Conservation (phyloP, 2,888 invertebrate genomes). For the Cyclophora punctaria region DNA sequence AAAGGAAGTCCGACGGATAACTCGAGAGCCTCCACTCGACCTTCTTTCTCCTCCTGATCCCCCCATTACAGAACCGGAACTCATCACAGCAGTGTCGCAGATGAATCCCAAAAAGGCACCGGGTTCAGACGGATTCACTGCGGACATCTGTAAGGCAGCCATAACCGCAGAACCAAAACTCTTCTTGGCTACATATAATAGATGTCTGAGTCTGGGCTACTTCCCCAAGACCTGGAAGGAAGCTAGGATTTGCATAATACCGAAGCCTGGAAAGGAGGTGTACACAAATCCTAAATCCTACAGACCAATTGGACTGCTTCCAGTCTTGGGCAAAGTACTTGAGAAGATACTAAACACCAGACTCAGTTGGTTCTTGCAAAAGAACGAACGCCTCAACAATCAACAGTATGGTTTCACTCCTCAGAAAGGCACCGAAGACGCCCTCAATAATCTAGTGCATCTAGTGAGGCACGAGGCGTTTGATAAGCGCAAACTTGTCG, state of each 20-base stretch:
- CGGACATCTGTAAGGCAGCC: constrained; percentile 2
- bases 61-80: constrained; percentile 8
- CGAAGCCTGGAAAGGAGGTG: neutral
- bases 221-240: constrained; percentile 7
- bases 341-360: neutral
- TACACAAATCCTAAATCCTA: neutral
- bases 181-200: neutral
- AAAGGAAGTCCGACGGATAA: neutral
- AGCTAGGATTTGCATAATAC: neutral
- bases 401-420: neutral
- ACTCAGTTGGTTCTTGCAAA: neutral
- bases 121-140: constrained; percentile 4
- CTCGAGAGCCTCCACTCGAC: neutral
- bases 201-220: neutral
- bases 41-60: constrained; percentile 2
- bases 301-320: neutral
- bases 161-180: neutral
- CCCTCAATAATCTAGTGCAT: too few relatives aligned
- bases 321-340: neutral
- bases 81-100: neutral
- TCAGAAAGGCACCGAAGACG: neutral
- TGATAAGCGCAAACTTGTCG: too few relatives aligned
- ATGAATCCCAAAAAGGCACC: constrained; percentile 9
- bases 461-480: too few relatives aligned
- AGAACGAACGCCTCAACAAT: neutral